phyloP scores from a whole-genome alignment of 2,797 vertebrate genomes.

The Smutsia gigantea region DNA sequence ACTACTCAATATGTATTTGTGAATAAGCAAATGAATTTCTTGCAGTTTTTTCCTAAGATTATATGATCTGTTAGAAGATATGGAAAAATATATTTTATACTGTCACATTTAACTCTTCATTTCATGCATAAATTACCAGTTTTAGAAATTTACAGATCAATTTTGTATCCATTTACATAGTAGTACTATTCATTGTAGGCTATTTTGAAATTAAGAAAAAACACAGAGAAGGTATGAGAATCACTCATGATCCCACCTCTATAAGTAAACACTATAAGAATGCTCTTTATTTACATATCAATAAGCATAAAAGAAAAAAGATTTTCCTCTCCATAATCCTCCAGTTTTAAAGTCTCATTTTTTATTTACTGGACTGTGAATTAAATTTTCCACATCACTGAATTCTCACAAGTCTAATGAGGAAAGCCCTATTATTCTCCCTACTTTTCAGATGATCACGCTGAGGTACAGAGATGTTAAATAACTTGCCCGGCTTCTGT shows the following conservation, averaged over 20 bases:
- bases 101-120: not conserved
- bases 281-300: not conserved
- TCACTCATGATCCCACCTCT: not conserved
- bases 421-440: not conserved
- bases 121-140: not conserved
- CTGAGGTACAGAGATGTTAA: not conserved
- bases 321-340: not conserved
- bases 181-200: not conserved
- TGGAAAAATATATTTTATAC: not conserved
- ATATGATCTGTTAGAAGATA: not conserved
- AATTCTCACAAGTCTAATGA: not conserved
- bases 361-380: not conserved
- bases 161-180: not conserved
- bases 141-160: not conserved
- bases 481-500: not conserved
- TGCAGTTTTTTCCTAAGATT: not conserved
- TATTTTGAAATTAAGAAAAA: conserved; percentile 36
- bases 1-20: not conserved
- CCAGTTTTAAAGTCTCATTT: not conserved
- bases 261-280: not conserved
- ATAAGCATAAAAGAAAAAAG: not conserved
- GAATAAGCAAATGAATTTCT: not conserved
- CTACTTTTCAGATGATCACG: not conserved
- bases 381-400: not conserved
- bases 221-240: not conserved